Percentiles rank a stretch among this genome's conserved stretches.
These are phyloP conservation scores for Ophraella communa DNA, from an alignment of 2,888 invertebrate species.

Conservation along the genomic window DNA sequence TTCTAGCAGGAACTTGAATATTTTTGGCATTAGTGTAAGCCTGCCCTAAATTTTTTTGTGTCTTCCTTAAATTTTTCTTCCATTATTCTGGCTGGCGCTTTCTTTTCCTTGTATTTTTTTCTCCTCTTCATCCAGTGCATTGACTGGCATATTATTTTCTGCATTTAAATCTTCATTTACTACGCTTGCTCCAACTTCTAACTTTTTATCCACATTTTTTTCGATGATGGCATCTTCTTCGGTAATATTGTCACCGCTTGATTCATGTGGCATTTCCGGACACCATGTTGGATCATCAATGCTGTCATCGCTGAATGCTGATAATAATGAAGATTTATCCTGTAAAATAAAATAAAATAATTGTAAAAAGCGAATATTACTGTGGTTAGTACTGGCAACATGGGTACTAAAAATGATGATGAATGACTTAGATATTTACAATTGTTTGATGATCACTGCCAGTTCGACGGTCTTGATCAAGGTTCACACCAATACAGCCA, in stretches of 20 bases:
- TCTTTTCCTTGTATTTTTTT: not conserved
- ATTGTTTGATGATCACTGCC: too few species aligned
- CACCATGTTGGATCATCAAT: not conserved
- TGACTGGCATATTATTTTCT: not conserved
- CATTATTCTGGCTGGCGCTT: too few species aligned
- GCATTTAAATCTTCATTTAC: not conserved
- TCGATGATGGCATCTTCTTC: not conserved
- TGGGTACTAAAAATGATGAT: not conserved
- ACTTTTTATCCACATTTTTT: not conserved
- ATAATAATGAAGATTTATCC: not conserved
- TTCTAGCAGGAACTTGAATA: not conserved
- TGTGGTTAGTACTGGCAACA: not conserved
- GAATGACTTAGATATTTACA: too few species aligned
- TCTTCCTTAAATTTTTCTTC: too few species aligned
- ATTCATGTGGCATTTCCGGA: too few species aligned
- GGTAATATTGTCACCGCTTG: too few species aligned
- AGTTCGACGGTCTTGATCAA: not conserved
- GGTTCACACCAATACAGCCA: not conserved
- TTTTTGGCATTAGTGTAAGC: too few species aligned
- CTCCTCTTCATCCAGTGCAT: not conserved
- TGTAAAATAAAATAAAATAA: not conserved
- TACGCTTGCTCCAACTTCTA: not conserved
- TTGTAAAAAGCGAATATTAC: too few species aligned
- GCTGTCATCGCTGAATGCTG: not conserved
- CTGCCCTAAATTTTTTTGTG: too few species aligned